Percentiles rank a stretch among this genome's conserved stretches.
Conservation (phyloP, 2,797 vertebrate genomes). For the Botia almorhae region DNA sequence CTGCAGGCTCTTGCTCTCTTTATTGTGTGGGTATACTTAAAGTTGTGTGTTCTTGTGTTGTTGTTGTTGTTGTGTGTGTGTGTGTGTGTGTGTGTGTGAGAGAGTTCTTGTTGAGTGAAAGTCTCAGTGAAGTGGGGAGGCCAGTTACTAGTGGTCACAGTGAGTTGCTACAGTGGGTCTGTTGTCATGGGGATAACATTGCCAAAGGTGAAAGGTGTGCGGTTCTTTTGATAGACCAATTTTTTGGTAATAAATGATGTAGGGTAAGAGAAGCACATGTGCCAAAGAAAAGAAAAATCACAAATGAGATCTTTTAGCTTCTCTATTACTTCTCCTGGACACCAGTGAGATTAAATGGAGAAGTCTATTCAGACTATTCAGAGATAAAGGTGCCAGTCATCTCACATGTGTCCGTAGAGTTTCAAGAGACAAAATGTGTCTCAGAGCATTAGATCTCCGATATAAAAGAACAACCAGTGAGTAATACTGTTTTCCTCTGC, state of each 20-base stretch:
- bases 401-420: background rate
- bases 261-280: background rate
- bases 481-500: background rate
- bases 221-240: background rate
- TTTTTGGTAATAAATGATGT: background rate
- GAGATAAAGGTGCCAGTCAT: background rate
- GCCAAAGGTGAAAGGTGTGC: slow-evolving; percentile 18
- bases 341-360: background rate
- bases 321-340: background rate
- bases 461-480: background rate
- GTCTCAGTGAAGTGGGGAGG: background rate
- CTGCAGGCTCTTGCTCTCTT: no score
- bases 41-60: background rate
- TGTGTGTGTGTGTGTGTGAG: slow-evolving; percentile 4
- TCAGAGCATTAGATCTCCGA: background rate
- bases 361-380: background rate
- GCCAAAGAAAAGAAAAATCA: background rate
- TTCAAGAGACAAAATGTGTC: background rate
- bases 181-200: slow-evolving; percentile 41
- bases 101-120: background rate
- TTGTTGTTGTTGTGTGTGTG: background rate
- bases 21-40: no score
- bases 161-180: slow-evolving; percentile 1
- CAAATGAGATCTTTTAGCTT: background rate
- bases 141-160: background rate